Evolutionary conservation across 2,113 vertebrate genomes (phyloP), one percentile per base, ranked within the genome.

Genomic region (Oryzias celebensis): DNA sequence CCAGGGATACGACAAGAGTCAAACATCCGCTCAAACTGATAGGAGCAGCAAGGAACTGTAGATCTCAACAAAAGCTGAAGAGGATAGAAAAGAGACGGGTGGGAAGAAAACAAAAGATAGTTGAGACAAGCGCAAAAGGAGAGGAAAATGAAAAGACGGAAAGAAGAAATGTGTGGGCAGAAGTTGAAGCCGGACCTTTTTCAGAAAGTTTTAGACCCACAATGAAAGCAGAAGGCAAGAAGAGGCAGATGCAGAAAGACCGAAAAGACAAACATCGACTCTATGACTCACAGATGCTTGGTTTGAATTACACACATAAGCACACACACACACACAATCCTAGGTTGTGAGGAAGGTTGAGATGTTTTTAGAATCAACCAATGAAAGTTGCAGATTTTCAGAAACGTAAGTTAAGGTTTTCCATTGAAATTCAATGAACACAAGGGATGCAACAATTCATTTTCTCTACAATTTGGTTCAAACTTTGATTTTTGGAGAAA

Each of bases 11-110:
- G 93, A 60, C 92, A 93, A 74, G 93, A 92, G 84, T 94, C 91
- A 91, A 95, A 95, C 75, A 95, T 92, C 84, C 89, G 89, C 89
- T 94, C 92, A 75, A 85, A 94, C 62, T 95, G 94, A 85, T 94
- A 92, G 20, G 94, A 95, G 73, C 94, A 96, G 89, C 92, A 88
- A 67, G 93, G 94, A 67, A 93, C 85, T 73, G 90, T 92, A 73
- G 93, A 94, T 88, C 93, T 92, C 83, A 96, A 90, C 87, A 95
- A 84, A 65, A 90, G 92, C 94, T 95, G 88, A 86, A 74, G 58
- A 62, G 63, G 64, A 85, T 54, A 82, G 67, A 77, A 20, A 46
- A 67, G 68, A 45, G 63, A 81, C 13, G 58, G 66, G 55, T 53
- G 60, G 57, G 48, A n/a, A 16, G 20, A 59, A 54, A 64, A 66